A percentile compares a stretch with the other conserved stretches of the same genome.
phyloP scores from a whole-genome alignment of 2,888 invertebrate species.

The Marasmarcha lunaedactyla region DNA sequence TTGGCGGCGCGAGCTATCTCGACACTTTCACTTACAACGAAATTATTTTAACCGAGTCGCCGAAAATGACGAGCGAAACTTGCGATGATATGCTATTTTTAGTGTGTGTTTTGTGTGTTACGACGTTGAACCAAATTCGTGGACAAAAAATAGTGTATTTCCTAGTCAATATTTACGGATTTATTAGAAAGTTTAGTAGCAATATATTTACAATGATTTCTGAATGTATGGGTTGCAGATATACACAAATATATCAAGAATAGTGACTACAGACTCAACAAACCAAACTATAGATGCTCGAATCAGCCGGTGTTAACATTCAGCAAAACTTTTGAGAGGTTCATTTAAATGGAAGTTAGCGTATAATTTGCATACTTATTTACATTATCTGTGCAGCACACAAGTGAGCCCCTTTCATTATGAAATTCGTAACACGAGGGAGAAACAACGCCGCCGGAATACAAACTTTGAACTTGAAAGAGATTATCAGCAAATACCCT shows the following conservation, averaged over 20 bases:
- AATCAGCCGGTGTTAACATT: constrained; percentile 37
- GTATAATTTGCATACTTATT: constrained; percentile 68
- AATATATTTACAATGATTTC: too few species aligned
- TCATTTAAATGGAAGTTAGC: constrained; percentile 64
- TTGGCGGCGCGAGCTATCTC: constrained; percentile 40
- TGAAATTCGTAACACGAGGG: constrained; percentile 61
- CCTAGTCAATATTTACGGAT: too few species aligned
- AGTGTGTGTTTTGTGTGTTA: neutral
- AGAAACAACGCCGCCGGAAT: constrained; percentile 41
- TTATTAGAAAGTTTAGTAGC: too few species aligned
- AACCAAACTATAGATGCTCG: too few species aligned
- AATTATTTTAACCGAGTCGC: constrained; percentile 35
- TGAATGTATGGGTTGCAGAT: too few species aligned
- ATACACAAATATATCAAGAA: too few species aligned
- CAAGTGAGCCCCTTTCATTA: constrained; percentile 67
- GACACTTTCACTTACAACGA: constrained; percentile 50
- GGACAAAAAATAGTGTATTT: too few species aligned
- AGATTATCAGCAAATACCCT: constrained; percentile 53
- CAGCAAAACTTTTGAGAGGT: constrained; percentile 59
- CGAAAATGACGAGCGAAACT: neutral
- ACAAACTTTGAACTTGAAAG: constrained; percentile 52
- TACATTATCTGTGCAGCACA: constrained; percentile 69
- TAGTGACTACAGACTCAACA: too few species aligned
- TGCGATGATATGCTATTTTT: neutral
- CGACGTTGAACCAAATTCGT: constrained; percentile 1